phyloP scores from a whole-genome alignment of 2,888 invertebrate genomes.

The Andrena hattorfiana region DNA sequence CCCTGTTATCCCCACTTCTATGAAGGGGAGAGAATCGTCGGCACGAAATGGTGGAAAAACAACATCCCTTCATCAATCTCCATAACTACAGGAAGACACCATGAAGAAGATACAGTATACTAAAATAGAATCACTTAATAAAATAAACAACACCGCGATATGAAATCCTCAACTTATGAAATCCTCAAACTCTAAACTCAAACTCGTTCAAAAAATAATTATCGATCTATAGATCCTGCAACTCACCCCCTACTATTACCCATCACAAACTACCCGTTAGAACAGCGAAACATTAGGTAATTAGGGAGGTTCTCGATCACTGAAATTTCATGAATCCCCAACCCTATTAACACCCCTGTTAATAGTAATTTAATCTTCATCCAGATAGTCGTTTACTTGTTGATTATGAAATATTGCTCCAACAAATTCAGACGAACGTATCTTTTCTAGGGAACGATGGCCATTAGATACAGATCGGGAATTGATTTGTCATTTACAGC shows the following conservation, averaged over 20 bases:
- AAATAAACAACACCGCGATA: no score
- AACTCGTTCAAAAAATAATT: no score
- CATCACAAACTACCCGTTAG: not conserved
- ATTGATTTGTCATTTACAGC: slow-evolving; percentile 20
- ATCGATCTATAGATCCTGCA: no score
- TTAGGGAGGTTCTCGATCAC: not conserved
- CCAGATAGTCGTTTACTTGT: not conserved
- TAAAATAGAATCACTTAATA: no score
- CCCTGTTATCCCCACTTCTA: no score
- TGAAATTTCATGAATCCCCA: not conserved
- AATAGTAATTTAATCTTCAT: slow-evolving; percentile 17
- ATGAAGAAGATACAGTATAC: no score
- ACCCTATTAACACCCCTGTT: slow-evolving; percentile 6
- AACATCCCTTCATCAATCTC: no score
- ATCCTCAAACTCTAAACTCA: no score
- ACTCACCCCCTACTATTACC: not conserved
- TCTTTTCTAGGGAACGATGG: not conserved
- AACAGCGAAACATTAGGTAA: not conserved
- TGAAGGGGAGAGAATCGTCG: no score
- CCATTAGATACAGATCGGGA: not conserved
- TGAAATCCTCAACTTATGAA: no score
- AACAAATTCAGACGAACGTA: not conserved
- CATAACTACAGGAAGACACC: no score
- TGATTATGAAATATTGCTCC: not conserved
- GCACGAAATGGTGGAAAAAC: no score